A percentile compares a stretch with the other conserved stretches of the same genome.
These are phyloP conservation scores for Lagodon rhomboides DNA, from an alignment of 2,797 vertebrate genomes.

Conservation along the genomic window DNA sequence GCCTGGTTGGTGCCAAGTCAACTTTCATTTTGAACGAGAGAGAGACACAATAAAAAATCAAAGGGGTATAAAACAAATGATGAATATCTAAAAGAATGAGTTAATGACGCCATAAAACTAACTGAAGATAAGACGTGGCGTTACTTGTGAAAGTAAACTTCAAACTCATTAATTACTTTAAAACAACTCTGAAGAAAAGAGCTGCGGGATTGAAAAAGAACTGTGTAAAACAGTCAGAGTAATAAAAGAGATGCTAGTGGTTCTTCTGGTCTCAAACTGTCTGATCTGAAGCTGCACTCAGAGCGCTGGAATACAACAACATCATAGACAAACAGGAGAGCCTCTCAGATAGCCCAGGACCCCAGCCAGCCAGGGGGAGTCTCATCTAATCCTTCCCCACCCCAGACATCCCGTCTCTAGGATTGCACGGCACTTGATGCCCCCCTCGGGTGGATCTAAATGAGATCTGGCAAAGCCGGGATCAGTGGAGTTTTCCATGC, in stretches of 20 bases:
- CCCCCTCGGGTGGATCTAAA: constrained; percentile 79
- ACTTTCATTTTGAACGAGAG: constrained; percentile 31
- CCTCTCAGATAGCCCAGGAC: constrained; percentile 50
- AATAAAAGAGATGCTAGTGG: constrained; percentile 7
- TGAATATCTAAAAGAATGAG: constrained; percentile 27
- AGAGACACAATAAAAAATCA: constrained; percentile 13
- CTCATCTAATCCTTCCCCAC: constrained; percentile 72
- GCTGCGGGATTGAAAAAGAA: neutral
- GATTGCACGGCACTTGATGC: constrained; percentile 63
- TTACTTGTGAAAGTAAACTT: constrained; percentile 25
- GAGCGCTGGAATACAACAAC: constrained; percentile 14
- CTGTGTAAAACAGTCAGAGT: constrained; percentile 12
- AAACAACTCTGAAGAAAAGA: constrained; percentile 23
- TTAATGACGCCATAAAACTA: constrained; percentile 35
- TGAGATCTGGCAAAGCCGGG: constrained; percentile 80
- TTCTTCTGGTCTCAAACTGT: constrained; percentile 4
- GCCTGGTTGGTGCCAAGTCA: neutral
- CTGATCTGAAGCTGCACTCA: constrained; percentile 26
- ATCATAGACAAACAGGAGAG: constrained; percentile 28
- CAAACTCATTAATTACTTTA: constrained; percentile 29
- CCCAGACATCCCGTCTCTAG: constrained; percentile 74
- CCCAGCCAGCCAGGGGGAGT: constrained; percentile 56
- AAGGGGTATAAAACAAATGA: constrained; percentile 25
- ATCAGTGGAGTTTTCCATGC: constrained; percentile 71
- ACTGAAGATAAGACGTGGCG: constrained; percentile 1